Evolutionary conservation across 1,140 invertebrate genomes (phyloP), one percentile per base, ranked within the genome.

Genomic region (Psix sp.): DNA sequence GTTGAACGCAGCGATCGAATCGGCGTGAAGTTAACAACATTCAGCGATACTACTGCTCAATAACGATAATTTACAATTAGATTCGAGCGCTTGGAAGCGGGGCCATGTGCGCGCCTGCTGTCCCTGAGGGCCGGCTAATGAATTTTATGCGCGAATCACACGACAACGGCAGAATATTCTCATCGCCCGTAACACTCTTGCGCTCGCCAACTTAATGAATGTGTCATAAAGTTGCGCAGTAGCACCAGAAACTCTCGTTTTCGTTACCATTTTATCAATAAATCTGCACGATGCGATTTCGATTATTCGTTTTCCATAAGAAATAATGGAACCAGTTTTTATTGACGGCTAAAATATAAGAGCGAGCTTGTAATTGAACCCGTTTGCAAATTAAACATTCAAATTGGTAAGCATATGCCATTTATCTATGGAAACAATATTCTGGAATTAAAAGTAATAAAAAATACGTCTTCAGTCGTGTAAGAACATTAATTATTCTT

Each of bases 11-110:
- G 26, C 21, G 21, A 3, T 3, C 21, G 38, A 29, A 48, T 63
- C 26, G 18, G 39, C n/a, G n/a, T n/a, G n/a, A n/a, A n/a, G n/a
- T n/a, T n/a, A n/a, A n/a, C n/a, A n/a, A n/a, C n/a, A n/a, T n/a
- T n/a, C 42, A 21, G 18, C 42, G 43, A 26, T 33, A 35, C 62
- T 31, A 39, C 36, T 5, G 33, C 24, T 18, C 52, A 52, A 51
- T 52, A 68, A 59, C 65, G 43, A 68, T 68, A 68, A 59, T 57
- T 68, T 59, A 68, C 65, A 68, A 68, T 68, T 68, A 68, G 54
- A 59, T 59, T 51, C 63, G 42, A 24, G 21, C 26, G 35, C 43
- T 67, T 52, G 54, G 46, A 68, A 59, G 54, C 54, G 29, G 35
- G 26, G 46, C 51, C 51, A 49, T 66, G 51, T 56, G 51, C 39